These are phyloP conservation scores for Chaetodon auriga DNA, from an alignment of 2,113 vertebrate genomes.

Conservation along the genomic window DNA sequence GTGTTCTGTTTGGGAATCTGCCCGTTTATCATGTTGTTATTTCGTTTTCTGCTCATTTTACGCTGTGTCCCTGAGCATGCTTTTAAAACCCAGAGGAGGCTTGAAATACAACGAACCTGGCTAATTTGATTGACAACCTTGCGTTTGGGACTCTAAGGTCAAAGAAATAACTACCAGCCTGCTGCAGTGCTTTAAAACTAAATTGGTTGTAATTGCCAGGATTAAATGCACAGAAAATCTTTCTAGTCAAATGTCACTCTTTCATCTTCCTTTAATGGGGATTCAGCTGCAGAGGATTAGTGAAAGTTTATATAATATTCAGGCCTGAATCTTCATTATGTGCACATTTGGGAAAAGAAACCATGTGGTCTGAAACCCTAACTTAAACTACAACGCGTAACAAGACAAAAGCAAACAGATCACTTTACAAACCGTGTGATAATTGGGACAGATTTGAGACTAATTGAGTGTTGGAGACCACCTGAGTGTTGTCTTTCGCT, in stretches of 20 bases:
- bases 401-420: conserved; percentile 16
- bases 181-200: conserved; percentile 10
- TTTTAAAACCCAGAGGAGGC: conserved; percentile 1
- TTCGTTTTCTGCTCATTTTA: neutral
- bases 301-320: conserved; percentile 4
- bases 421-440: conserved; percentile 17
- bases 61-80: neutral
- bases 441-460: conserved; percentile 48
- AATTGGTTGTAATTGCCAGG: conserved; percentile 24
- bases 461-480: conserved; percentile 48
- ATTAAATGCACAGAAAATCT: conserved; percentile 20
- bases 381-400: neutral
- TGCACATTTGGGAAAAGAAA: conserved; percentile 15
- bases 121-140: conserved; percentile 23
- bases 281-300: neutral
- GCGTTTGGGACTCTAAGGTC: conserved; percentile 7
- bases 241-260: conserved; percentile 6
- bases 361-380: neutral
- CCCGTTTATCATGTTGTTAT: neutral
- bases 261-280: neutral
- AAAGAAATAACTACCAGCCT: conserved; percentile 34
- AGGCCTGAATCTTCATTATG: neutral
- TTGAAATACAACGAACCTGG: neutral
- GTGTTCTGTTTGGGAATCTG: neutral
- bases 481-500: conserved; percentile 35